phyloP scores from a whole-genome alignment of 2,113 vertebrate species.

The Calidris pygmaea region DNA sequence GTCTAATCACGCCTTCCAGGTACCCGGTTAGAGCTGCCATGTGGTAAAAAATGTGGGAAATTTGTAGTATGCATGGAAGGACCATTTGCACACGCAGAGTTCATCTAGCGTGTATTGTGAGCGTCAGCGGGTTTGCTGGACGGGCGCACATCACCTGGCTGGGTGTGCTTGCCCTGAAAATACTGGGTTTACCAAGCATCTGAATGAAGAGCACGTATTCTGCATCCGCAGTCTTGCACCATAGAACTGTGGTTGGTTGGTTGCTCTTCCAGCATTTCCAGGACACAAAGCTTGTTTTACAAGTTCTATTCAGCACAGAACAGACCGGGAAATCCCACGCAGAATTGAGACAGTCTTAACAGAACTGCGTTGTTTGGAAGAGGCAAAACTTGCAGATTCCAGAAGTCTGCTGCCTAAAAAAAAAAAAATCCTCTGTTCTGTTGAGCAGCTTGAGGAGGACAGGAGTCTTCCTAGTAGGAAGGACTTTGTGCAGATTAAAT shows the following conservation, averaged over 20 bases:
- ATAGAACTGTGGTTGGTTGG: not conserved
- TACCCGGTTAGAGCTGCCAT: not conserved
- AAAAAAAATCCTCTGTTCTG: not conserved
- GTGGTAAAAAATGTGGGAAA: not conserved
- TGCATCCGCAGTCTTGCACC: not conserved
- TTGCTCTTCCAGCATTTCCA: not conserved
- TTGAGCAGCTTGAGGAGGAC: not conserved
- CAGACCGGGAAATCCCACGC: not conserved
- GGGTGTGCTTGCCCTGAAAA: not conserved
- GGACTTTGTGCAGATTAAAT: not conserved
- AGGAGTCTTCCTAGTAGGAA: not conserved
- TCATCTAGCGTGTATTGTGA: not conserved
- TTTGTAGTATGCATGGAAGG: not conserved
- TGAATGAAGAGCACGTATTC: not conserved
- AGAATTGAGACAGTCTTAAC: not conserved
- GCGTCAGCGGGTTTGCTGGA: not conserved
- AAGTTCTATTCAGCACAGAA: not conserved
- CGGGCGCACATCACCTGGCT: not conserved
- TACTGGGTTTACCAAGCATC: not conserved
- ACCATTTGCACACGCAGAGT: not conserved
- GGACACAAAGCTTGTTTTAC: not conserved
- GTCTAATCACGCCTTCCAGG: not conserved
- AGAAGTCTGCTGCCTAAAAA: not conserved
- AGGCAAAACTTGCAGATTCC: conserved; percentile 4
- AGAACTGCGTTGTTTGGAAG: not conserved